These are phyloP conservation scores for Cliona cf. orientalis DNA, from an alignment of 37 sponge, comb jelly and placozoan species.

Conservation along the genomic window DNA sequence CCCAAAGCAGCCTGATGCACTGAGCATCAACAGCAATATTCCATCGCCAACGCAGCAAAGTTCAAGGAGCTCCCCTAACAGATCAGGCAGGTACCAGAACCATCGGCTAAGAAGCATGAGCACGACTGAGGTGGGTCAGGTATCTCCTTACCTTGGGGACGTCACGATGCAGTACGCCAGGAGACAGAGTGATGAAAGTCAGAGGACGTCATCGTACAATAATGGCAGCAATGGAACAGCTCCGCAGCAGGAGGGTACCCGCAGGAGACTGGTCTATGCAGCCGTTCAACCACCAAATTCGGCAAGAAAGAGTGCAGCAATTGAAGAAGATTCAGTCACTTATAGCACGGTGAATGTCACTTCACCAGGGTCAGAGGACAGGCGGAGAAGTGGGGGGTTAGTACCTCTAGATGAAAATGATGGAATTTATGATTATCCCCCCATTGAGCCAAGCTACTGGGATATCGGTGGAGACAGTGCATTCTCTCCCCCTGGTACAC, in stretches of 20 bases:
- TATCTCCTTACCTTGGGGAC: background rate
- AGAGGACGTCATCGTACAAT: background rate
- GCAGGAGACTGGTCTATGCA: background rate
- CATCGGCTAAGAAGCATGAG: conserved; percentile 18
- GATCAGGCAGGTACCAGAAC: background rate
- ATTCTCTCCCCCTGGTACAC: background rate
- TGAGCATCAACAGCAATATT: conserved; percentile 27
- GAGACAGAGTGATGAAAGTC: conserved; percentile 14
- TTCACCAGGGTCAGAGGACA: background rate
- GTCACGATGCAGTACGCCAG: background rate
- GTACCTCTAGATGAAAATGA: conserved; percentile 26
- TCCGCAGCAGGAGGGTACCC: background rate
- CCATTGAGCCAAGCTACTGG: conserved; percentile 32
- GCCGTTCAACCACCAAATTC: background rate
- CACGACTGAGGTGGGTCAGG: background rate
- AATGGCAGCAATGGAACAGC: background rate
- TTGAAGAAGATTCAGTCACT: conserved; percentile 3
- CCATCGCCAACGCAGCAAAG: conserved; percentile 52
- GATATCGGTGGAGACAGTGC: background rate
- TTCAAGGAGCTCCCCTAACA: background rate
- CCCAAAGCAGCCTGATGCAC: conserved; percentile 27
- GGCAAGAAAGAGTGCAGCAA: background rate
- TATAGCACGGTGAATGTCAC: conserved; percentile 4
- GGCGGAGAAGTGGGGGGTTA: background rate
- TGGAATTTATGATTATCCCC: conserved; percentile 38